A percentile compares a stretch with the other conserved stretches of the same genome.
Conservation (phyloP, 2,113 vertebrate genomes). For the Eulemur rufifrons region DNA sequence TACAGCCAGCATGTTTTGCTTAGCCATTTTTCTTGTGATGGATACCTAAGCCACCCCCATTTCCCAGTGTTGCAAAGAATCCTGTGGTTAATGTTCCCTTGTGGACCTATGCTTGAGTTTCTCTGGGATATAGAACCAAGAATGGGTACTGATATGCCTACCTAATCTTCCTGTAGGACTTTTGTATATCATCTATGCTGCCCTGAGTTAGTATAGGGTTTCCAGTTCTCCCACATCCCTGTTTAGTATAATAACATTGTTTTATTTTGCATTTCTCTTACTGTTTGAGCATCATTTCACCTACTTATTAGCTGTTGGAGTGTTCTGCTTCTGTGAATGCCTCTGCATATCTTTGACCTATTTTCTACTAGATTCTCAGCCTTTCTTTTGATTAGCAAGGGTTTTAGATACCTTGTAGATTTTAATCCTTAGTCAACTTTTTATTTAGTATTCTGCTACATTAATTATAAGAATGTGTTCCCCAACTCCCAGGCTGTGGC, state of each 20-base stretch:
- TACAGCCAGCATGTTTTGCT: background rate
- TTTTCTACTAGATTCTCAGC: background rate
- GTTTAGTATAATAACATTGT: background rate
- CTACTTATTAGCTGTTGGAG: background rate
- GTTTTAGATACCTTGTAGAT: background rate
- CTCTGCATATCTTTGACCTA: background rate
- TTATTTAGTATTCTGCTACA: background rate
- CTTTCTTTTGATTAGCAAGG: background rate
- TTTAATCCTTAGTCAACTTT: background rate
- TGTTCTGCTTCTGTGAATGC: background rate
- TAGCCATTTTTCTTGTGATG: background rate
- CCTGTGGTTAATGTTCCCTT: background rate
- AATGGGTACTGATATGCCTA: background rate
- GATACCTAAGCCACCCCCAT: background rate
- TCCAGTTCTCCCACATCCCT: background rate
- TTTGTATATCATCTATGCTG: background rate
- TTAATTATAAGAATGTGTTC: background rate
- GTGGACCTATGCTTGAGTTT: background rate
- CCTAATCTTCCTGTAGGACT: background rate
- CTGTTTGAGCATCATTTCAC: background rate
- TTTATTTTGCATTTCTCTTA: slow-evolving; percentile 6
- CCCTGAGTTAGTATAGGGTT: too few relatives aligned
- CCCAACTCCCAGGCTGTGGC: too few relatives aligned
- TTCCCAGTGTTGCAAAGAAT: background rate
- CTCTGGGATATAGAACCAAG: background rate